phyloP scores from a whole-genome alignment of 2,888 invertebrate species.

The Polyploca ridens region DNA sequence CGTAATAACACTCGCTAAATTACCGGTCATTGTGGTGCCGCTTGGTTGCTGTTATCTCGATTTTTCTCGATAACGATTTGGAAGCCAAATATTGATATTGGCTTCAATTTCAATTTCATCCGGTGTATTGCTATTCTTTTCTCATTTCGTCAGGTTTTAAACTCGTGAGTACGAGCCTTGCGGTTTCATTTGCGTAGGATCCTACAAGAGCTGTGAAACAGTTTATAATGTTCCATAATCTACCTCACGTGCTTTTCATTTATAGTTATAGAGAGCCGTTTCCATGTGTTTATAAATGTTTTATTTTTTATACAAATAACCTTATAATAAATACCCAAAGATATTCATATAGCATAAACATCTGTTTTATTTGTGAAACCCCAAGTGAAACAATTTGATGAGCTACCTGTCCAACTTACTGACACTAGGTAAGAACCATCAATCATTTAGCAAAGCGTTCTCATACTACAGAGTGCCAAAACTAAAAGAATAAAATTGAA shows the following conservation, averaged over 20 bases:
- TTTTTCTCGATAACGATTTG: conserved; percentile 58
- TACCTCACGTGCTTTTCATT: too few relatives aligned
- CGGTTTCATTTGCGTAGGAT: too few relatives aligned
- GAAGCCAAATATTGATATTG: conserved; percentile 62
- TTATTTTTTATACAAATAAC: too few relatives aligned
- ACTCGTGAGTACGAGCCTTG: too few relatives aligned
- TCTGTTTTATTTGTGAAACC: not conserved
- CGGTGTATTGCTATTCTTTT: not conserved
- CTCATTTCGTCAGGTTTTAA: not conserved
- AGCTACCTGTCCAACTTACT: not conserved
- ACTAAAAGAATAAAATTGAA: conserved; percentile 48
- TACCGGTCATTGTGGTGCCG: conserved; percentile 66
- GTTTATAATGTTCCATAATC: too few relatives aligned
- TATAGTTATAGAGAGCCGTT: too few relatives aligned
- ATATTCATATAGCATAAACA: not conserved
- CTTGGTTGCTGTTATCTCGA: conserved; percentile 56
- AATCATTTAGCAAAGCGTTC: not conserved
- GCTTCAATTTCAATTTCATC: conserved; percentile 46
- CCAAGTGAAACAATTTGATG: conserved; percentile 3
- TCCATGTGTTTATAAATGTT: too few relatives aligned
- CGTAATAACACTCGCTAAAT: conserved; percentile 69
- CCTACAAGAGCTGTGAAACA: too few relatives aligned
- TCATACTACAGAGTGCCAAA: not conserved
- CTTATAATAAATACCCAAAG: too few relatives aligned
- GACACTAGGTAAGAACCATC: conserved; percentile 15